Evolutionary conservation across 2,888 invertebrate species (phyloP), one percentile per base, ranked within the genome.

Genomic region (Ectemnius lituratus): DNA sequence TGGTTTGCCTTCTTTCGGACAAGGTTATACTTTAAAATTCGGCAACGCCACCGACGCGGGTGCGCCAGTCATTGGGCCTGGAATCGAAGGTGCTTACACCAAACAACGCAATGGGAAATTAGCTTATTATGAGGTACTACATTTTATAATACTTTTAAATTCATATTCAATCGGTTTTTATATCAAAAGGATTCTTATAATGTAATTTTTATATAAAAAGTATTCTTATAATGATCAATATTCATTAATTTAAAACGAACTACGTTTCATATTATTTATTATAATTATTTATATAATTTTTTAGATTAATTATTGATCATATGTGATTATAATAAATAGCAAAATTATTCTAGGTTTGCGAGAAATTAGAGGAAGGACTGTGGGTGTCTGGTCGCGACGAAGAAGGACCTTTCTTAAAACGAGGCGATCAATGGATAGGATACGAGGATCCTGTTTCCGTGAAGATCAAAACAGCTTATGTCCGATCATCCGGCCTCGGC

Each of bases 351-450:
- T 64, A 93, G 93, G 92, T 93, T 16, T 94, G 94, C 79, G 93
- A 93, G 89, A 92, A 92, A 62, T 91, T 93, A 81, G 92, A 93
- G 52, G 92, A 93, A 76, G 92, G 92, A n/a, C 91, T 91, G 78
- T 94, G 94, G 91, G 80, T 84, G 1, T 92, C 90, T 62, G 91
- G 92, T 16, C 88, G 92, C 13, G 95, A 95, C 83, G 92, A 92
- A 62, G 92, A 92, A 45, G 95, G 95, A 0, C 93, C 94, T 16
- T 94, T 95, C 0, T 92, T 93, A 1, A 93, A 94, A 8, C 93
- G 93, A 63, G 95, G 94, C 5, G 94, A 96, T 87, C 96, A 96
- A 84, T 97, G 96, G 96, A 92, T 96, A 75, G 94, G 95, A 4
- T 97, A 94, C 85, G 97, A 97, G 77, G 95, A 96, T 82, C 92